A percentile compares a stretch with the other conserved stretches of the same genome.
Conservation (phyloP, 2,113 vertebrate species). For the Platichthys stellatus region DNA sequence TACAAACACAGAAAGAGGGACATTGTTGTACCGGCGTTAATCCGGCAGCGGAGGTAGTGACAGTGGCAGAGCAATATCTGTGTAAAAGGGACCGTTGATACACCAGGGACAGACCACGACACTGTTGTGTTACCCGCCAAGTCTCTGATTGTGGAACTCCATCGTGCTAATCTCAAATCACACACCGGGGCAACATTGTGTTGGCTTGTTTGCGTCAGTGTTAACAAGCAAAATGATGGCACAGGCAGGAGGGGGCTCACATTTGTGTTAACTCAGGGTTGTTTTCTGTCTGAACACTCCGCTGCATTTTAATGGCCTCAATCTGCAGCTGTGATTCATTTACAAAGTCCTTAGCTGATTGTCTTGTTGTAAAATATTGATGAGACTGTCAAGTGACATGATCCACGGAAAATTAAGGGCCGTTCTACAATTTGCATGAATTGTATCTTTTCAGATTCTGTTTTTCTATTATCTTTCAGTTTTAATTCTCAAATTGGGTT, state of each 20-base stretch:
- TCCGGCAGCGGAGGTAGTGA: neutral
- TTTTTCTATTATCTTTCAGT: too few relatives aligned
- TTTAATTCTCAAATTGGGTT: too few relatives aligned
- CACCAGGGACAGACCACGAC: neutral
- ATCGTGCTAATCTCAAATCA: neutral
- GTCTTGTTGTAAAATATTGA: slow-evolving; percentile 29
- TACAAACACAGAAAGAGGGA: neutral
- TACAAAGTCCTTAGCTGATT: slow-evolving; percentile 9
- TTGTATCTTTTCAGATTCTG: neutral
- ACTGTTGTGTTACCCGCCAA: neutral
- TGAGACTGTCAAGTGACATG: slow-evolving; percentile 9
- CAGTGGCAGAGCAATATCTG: neutral
- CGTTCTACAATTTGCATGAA: neutral
- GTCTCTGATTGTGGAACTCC: neutral
- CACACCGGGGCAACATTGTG: neutral
- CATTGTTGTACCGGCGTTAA: neutral
- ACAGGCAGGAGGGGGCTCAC: neutral
- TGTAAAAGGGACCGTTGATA: neutral
- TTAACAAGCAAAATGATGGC: neutral
- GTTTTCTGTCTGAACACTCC: neutral
- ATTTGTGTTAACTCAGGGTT: neutral
- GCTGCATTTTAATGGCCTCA: neutral
- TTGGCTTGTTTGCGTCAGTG: neutral
- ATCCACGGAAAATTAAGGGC: neutral
- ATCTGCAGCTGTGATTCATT: slow-evolving; percentile 4